phyloP scores from a whole-genome alignment of 2,888 invertebrate species.

The Scelioninae gen. 1 region DNA sequence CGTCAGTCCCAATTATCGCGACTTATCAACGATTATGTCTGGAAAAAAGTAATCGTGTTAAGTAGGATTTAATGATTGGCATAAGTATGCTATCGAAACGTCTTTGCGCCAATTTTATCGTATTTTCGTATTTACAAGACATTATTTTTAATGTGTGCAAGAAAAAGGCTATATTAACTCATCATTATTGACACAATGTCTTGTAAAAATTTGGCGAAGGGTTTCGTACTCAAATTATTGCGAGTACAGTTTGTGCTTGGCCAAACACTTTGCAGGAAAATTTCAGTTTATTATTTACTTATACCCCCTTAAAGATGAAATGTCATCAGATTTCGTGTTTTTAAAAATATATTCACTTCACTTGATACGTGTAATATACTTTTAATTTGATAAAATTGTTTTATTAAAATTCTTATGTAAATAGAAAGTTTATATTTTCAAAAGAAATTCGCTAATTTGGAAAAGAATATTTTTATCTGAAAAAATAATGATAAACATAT shows the following conservation, averaged over 20 bases:
- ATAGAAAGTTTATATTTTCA: no score
- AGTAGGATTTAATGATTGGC: constrained; percentile 65
- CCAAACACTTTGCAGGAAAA: constrained; percentile 29
- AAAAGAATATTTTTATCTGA: no score
- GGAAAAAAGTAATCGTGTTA: constrained; percentile 63
- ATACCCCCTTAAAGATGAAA: constrained; percentile 27
- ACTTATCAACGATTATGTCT: constrained; percentile 64
- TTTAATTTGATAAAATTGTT: no score
- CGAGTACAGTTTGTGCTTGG: constrained; percentile 9
- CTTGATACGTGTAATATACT: no score
- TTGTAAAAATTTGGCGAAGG: constrained; percentile 42
- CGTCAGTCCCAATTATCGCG: constrained; percentile 57
- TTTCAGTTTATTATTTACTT: constrained; percentile 45
- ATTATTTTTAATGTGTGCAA: constrained; percentile 64
- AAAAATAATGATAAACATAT: no score
- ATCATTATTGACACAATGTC: constrained; percentile 66
- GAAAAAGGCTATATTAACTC: constrained; percentile 65
- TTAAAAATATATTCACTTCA: no score
- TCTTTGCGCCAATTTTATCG: constrained; percentile 56
- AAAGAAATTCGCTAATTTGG: no score
- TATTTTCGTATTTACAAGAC: constrained; percentile 64
- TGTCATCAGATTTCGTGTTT: background rate
- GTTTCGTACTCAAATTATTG: constrained; percentile 12
- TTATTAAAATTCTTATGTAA: no score
- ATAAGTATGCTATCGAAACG: constrained; percentile 58